phyloP scores from a whole-genome alignment of 1,140 invertebrate genomes.

The Leptopilina boulardi region DNA sequence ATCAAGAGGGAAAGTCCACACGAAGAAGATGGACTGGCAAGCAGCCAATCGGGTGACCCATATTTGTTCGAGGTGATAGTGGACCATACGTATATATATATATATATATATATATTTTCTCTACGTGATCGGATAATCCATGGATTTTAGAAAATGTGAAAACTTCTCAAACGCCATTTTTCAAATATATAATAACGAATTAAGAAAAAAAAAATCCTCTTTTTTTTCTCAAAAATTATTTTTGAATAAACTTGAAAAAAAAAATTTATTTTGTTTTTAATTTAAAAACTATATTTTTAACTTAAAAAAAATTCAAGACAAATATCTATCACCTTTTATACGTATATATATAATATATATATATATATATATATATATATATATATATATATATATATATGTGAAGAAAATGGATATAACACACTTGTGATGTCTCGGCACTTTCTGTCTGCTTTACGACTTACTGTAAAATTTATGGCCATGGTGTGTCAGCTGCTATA shows the following conservation, averaged over 20 bases:
- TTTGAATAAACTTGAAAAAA: too few species aligned
- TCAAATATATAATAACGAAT: not conserved
- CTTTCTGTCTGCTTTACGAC: slow-evolving; percentile 28
- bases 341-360: too few species aligned
- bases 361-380: too few species aligned
- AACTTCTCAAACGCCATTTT: slow-evolving; percentile 4
- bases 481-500: slow-evolving; percentile 1
- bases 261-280: too few species aligned
- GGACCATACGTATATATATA: not conserved
- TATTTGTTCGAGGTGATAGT: slow-evolving; percentile 13
- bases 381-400: too few species aligned
- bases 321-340: not conserved
- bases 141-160: not conserved
- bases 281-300: not conserved
- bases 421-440: not conserved
- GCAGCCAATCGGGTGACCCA: slow-evolving; percentile 29
- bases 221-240: not conserved
- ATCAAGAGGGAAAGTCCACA: slow-evolving; percentile 5
- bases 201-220: not conserved
- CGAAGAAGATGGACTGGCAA: slow-evolving; percentile 22
- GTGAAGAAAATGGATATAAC: slow-evolving; percentile 8
- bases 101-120: too few species aligned
- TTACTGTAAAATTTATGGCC: slow-evolving; percentile 7
- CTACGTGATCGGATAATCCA: not conserved
- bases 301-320: not conserved